Conservation (phyloP, 30 jellyfish, hydroid and myxozoan genomes). For the Calvadosia cruxmelitensis region DNA sequence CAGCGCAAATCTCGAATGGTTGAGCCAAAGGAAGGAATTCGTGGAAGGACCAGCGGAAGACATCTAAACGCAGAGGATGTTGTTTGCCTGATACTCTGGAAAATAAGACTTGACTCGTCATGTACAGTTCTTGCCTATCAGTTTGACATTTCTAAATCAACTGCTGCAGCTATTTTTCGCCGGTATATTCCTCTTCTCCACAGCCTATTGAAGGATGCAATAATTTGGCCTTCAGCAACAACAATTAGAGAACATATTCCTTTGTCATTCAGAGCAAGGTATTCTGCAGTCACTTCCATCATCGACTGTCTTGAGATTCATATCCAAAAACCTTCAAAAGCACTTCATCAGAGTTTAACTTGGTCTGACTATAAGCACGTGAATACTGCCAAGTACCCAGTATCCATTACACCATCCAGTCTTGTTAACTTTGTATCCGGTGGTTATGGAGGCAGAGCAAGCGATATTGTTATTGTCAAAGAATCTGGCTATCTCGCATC, state of each 20-base stretch:
- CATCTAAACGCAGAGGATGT: too few species aligned
- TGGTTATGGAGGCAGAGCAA: not conserved
- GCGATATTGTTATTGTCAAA: not conserved
- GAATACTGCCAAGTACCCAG: not conserved
- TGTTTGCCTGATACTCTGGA: too few species aligned
- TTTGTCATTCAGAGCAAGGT: not conserved
- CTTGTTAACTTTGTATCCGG: not conserved
- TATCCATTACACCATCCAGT: not conserved
- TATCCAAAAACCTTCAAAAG: too few species aligned
- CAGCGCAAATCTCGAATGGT: conserved; percentile 20
- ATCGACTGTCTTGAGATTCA: not conserved
- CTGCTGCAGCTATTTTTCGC: not conserved
- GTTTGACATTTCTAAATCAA: not conserved
- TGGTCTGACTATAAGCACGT: not conserved
- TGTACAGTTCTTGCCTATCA: not conserved
- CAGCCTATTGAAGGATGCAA: not conserved
- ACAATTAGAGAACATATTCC: not conserved
- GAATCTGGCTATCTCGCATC: not conserved
- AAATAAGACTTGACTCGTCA: not conserved
- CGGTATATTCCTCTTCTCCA: not conserved
- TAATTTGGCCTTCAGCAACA: not conserved
- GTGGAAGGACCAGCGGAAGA: too few species aligned
- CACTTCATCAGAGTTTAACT: too few species aligned
- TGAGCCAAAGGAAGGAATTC: too few species aligned
- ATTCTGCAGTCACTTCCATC: not conserved